Evolutionary conservation across 2,888 invertebrate genomes (phyloP), one percentile per base, ranked within the genome.

Genomic region (Conus canariensis): DNA sequence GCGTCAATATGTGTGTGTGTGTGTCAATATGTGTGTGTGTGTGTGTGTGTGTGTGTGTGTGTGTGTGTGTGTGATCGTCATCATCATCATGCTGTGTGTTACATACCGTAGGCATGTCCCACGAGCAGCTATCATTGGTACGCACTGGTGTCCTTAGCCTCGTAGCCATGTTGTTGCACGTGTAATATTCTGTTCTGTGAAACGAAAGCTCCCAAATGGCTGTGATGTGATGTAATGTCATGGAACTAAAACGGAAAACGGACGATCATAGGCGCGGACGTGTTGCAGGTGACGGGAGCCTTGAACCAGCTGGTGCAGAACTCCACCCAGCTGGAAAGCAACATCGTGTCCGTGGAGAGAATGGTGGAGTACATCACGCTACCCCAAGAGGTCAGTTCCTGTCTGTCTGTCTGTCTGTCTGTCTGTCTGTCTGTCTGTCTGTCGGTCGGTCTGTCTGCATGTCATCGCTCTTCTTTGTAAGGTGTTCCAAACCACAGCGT

Each of bases 231-330:
- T 30, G 30, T 30, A 0, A 0, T 30, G 45, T 4, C 45, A 45
- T 4, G 45, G 45, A 64, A 14, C 64, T 16, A 6, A 64, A 14
- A 1, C 7, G 16, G 16, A 1, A 16, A 45, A 45, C 45, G 45
- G 45, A 70, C 10, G 86, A n/a, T 22, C 7, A 0, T 25, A 10
- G 4, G 85, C 7, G 8, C 25, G 85, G 2, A 25, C 22, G 85
- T 85, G n/a, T 14, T 87, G 5, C 91, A 98, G 98, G 98, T 98
- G 91, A 99, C 99, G 0, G 98, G 98, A 97, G 98, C 98, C 0
- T 97, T 99, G 59, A 99, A 99, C 96, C 99, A 98, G 98, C 97
- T 99, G 93, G 99, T 99, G n/a, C 97, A 99, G 93, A 98, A 99
- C 98, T 98, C 98, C 0, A 98, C 98, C 0, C 99, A 99, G 95